Evolutionary conservation across 2,888 invertebrate species (phyloP).

Genomic region (Drosophila hamatofila): DNA sequence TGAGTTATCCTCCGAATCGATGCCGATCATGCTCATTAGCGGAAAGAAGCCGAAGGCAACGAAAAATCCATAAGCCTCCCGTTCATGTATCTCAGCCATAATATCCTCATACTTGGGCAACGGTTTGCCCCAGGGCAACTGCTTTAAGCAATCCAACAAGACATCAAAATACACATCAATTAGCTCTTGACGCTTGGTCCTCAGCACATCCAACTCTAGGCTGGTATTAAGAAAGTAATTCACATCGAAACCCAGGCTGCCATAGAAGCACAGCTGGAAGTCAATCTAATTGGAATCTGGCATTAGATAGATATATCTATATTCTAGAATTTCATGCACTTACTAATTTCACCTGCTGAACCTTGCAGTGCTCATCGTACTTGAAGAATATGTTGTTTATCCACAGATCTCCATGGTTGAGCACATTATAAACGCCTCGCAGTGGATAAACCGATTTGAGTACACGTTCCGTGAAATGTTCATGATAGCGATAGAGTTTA

Average conservation of each 20-base stretch:
- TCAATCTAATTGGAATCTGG: conserved; percentile 81
- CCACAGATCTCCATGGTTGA: conserved; percentile 87
- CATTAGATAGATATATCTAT: background rate
- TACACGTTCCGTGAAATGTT: conserved; percentile 79
- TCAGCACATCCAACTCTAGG: conserved; percentile 77
- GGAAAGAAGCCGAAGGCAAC: conserved; percentile 84
- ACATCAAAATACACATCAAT: conserved; percentile 76
- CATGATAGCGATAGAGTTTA: conserved; percentile 78
- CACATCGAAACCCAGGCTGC: conserved; percentile 84
- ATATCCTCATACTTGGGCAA: conserved; percentile 75
- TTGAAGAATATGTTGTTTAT: conserved; percentile 86
- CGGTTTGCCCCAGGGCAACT: conserved; percentile 59
- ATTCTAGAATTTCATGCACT: conserved; percentile 45
- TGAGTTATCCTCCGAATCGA: conserved; percentile 82
- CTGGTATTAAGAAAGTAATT: conserved; percentile 85
- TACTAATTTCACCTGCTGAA: conserved; percentile 85
- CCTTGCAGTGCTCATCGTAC: conserved; percentile 69
- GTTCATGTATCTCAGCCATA: conserved; percentile 71
- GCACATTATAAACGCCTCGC: conserved; percentile 81
- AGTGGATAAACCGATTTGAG: conserved; percentile 77
- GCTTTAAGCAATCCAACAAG: conserved; percentile 65
- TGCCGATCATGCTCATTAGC: conserved; percentile 82
- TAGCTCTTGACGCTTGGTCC: conserved; percentile 67
- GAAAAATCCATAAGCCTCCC: conserved; percentile 83
- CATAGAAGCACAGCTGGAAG: conserved; percentile 84